These are phyloP conservation scores for Tachystola acroxantha DNA, from an alignment of 2,888 invertebrate genomes.

Conservation along the genomic window DNA sequence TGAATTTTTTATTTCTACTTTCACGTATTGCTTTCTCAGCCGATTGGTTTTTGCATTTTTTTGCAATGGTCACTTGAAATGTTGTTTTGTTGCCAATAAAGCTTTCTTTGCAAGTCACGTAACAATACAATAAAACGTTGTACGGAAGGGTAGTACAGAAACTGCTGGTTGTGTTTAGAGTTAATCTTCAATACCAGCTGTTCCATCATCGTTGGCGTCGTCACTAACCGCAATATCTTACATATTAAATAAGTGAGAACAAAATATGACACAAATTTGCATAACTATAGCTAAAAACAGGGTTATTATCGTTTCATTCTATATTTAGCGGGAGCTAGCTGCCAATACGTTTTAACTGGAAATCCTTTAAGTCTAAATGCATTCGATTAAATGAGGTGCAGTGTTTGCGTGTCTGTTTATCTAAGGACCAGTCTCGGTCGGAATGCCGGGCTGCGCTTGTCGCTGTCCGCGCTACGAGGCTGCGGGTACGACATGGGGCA, in stretches of 20 bases:
- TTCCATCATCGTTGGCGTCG: no score
- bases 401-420: conserved; percentile 17
- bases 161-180: no score
- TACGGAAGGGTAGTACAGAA: no score
- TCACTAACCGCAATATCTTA: no score
- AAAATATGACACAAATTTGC: no score
- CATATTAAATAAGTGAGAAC: no score
- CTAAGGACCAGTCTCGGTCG: conserved; percentile 17
- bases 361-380: conserved; percentile 3
- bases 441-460: conserved; percentile 28
- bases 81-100: neutral
- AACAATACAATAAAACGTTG: no score
- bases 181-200: no score
- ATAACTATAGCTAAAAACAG: no score
- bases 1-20: conserved; percentile 54
- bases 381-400: conserved; percentile 5
- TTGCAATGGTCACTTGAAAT: neutral
- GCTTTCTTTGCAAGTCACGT: no score
- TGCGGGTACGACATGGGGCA: neutral
- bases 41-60: conserved; percentile 5
- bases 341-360: neutral
- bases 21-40: conserved; percentile 34
- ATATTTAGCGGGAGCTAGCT: neutral
- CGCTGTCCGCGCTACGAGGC: conserved; percentile 3
- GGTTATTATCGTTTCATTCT: no score